Percentiles rank a stretch among this genome's conserved stretches.
Conservation (phyloP, 2,888 invertebrate genomes). For the Pedicia rivosa region DNA sequence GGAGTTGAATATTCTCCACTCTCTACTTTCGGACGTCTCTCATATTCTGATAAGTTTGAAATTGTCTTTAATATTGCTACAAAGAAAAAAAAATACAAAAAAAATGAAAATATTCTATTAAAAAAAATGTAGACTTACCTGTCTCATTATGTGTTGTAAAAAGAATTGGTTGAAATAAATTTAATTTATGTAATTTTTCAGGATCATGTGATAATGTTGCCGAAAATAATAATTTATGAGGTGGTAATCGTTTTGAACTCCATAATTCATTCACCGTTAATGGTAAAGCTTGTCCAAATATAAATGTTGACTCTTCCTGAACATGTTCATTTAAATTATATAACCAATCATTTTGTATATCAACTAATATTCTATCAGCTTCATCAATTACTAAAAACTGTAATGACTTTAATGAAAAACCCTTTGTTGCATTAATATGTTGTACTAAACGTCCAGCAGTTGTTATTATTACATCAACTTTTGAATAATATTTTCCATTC, state of each 20-base stretch:
- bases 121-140: constrained; percentile 1
- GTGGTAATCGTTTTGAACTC: constrained; percentile 21
- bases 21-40: no score
- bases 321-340: constrained; percentile 60
- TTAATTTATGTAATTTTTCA: constrained; percentile 78
- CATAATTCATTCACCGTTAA: constrained; percentile 23
- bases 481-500: constrained; percentile 24
- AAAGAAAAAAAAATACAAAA: no score
- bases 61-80: no score
- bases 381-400: constrained; percentile 87
- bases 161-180: constrained; percentile 80
- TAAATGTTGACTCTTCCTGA: constrained; percentile 32
- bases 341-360: constrained; percentile 83
- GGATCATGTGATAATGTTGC: constrained; percentile 95
- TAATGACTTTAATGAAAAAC: constrained; percentile 53
- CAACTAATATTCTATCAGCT: constrained; percentile 89
- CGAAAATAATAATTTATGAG: constrained; percentile 91
- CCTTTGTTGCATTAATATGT: constrained; percentile 71
- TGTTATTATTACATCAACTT: constrained; percentile 72
- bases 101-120: no score
- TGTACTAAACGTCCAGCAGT: constrained; percentile 89
- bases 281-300: constrained; percentile 31
- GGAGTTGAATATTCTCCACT: constrained; percentile 75
- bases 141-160: constrained; percentile 51
- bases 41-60: no score